Evolutionary conservation across 1,140 invertebrate species (phyloP), one percentile per base, ranked within the genome.

Genomic region (Cydia amplana): DNA sequence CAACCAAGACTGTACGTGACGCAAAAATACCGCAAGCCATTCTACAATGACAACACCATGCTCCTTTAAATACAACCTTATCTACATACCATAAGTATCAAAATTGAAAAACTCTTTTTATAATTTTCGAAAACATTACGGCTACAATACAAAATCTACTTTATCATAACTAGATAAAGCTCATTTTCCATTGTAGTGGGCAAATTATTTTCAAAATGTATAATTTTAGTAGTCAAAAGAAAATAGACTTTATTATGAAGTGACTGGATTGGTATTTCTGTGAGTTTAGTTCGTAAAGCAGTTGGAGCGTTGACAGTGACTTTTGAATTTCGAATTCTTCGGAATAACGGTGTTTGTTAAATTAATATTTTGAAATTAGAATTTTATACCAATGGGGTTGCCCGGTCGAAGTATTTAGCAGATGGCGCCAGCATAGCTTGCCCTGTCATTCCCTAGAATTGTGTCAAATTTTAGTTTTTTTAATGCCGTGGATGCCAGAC

Each of bases 11-110:
- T 32, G 75, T 87, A 88, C 89, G 87, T 89, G 87, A 82, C 76
- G 80, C 80, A 79, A 86, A 83, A 83, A 87, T 86, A 86, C 85
- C 88, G 86, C 87, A 85, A 88, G 79, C 77, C 75, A 74, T 74
- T 76, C 72, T 80, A 14, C 25, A 77, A 65, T 79, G 78, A 79
- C 78, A 79, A 70, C 72, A 67, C 49, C 25, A 70, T 73, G 40
- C 9, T 12, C 12, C 14, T 32, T 73, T 9, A 79, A 77, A 74
- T 32, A 73, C 5, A 51, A 77, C 76, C 43, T 77, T 79, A 76
- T 72, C 18, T 10, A 25, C 12, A 64, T n/a, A 28, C 14, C 23
- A 72, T 70, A 64, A 63, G 46, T 7, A 0, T 18, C 18, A 76
- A 65, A 67, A 49, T 73, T 7, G 28, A 14, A 70, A 16, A 36